A percentile compares a stretch with the other conserved stretches of the same genome.
phyloP scores from a whole-genome alignment of 1,140 invertebrate species.

The Holotrichia oblita region DNA sequence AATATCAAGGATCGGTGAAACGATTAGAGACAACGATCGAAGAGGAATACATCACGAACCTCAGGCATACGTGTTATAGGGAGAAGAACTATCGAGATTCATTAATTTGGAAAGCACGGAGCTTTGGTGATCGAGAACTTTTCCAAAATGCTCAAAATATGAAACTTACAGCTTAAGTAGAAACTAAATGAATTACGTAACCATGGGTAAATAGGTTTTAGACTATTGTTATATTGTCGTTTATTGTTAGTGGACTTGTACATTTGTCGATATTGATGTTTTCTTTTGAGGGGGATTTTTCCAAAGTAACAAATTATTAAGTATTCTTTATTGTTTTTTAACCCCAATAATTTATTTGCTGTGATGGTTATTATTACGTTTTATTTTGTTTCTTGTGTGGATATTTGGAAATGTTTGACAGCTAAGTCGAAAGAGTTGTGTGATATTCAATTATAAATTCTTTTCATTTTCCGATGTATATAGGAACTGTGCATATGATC shows the following conservation, averaged over 20 bases:
- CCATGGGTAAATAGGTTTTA: slow-evolving; percentile 43
- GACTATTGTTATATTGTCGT: neutral
- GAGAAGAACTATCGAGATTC: slow-evolving; percentile 90
- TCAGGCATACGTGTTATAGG: slow-evolving; percentile 90
- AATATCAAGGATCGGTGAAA: slow-evolving; percentile 90
- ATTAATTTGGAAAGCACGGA: slow-evolving; percentile 87
- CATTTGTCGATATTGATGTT: too few species aligned
- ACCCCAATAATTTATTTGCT: neutral
- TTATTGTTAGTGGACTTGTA: neutral
- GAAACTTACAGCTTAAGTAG: slow-evolving; percentile 89
- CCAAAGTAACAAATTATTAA: too few species aligned
- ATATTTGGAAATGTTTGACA: neutral
- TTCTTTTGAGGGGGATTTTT: too few species aligned
- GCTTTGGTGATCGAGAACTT: slow-evolving; percentile 80
- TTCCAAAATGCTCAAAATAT: slow-evolving; percentile 83
- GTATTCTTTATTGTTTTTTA: neutral
- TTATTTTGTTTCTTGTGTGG: too few species aligned
- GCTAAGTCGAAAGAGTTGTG: neutral
- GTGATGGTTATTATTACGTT: neutral
- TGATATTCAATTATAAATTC: neutral
- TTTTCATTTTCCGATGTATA: too few species aligned
- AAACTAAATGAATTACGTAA: slow-evolving; percentile 71
- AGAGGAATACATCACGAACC: slow-evolving; percentile 90
- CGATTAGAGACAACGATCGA: slow-evolving; percentile 93
- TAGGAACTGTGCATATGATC: too few species aligned